A percentile compares a stretch with the other conserved stretches of the same genome.
Conservation (phyloP, 2,888 invertebrate genomes). For the Drosophila recens region DNA sequence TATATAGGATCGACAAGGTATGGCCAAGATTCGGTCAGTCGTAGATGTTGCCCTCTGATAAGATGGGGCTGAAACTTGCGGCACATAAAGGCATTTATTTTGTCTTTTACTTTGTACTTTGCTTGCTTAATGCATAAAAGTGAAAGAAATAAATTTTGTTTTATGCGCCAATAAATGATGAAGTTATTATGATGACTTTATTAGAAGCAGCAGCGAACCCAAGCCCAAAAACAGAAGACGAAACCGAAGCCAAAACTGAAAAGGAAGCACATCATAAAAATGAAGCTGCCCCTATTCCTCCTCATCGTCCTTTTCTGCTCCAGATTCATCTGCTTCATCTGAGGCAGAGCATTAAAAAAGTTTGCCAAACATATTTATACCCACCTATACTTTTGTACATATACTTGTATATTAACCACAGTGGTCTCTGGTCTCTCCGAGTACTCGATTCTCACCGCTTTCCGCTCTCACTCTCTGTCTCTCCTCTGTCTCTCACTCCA, state of each 20-base stretch:
- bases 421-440: conserved; percentile 17
- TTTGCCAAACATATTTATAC: conserved; percentile 62
- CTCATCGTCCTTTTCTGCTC: background rate
- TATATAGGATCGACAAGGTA: conserved; percentile 8
- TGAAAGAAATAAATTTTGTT: conserved; percentile 72
- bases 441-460: conserved; percentile 23
- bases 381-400: conserved; percentile 36
- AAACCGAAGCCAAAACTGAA: conserved; percentile 25
- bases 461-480: background rate
- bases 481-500: conserved; percentile 12
- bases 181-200: conserved; percentile 81
- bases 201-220: conserved; percentile 54
- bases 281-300: conserved; percentile 12
- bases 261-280: conserved; percentile 67
- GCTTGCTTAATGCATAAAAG: conserved; percentile 59
- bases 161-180: conserved; percentile 82
- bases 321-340: conserved; percentile 13
- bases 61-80: conserved; percentile 15
- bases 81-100: conserved; percentile 78
- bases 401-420: conserved; percentile 67
- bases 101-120: conserved; percentile 66
- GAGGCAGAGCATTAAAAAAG: conserved; percentile 73
- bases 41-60: conserved; percentile 24
- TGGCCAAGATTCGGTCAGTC: background rate
- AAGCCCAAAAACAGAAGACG: conserved; percentile 27